Evolutionary conservation across 2,888 invertebrate genomes (phyloP), one percentile per base, ranked within the genome.

Genomic region (Epiblema foenella): DNA sequence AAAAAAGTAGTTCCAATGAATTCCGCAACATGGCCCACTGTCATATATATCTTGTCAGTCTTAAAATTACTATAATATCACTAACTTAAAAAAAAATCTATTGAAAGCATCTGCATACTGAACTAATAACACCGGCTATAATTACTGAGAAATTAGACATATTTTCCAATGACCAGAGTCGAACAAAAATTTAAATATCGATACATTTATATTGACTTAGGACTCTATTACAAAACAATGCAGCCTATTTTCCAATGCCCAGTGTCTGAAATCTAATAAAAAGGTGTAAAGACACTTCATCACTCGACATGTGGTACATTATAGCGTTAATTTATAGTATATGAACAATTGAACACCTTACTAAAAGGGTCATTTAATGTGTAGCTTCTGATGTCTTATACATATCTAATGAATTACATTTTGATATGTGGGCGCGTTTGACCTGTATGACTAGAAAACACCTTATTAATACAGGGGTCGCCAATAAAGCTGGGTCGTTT

Each of bases 261-360:
- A 51, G 17, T 2, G 33, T 51, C 33, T 17, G 2, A n/a, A n/a
- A 59, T 67, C 9, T 24, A 60, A 59, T 67, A 46, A 57, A 20
- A 33, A 49, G 11, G 60, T 57, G 68, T 37, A 12, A 57, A 57
- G 12, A 3, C 20, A 49, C 33, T 63, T 49, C 39, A 69, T 57
- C 57, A 69, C 51, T 59, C 67, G 18, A 39, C 67, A 20, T 68
- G 58, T 12, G 58, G 52, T 60, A 37, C 17, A 63, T 4, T 2
- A 4, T 5, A 57, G 49, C 24, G 33, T 15, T 49, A 62, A 56
- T 68, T 62, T 69, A 69, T 69, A 17, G 57, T 52, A 57, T 68
- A 56, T 69, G 64, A 64, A 17, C 57, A 39, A 57, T 51, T 29
- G 18, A 58, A 69, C 51, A 69, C 63, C 51, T 69, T 69, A 69